Base-by-base conservation (phyloP, 1,140 invertebrate species). In the Drosophila willistoni region DNA sequence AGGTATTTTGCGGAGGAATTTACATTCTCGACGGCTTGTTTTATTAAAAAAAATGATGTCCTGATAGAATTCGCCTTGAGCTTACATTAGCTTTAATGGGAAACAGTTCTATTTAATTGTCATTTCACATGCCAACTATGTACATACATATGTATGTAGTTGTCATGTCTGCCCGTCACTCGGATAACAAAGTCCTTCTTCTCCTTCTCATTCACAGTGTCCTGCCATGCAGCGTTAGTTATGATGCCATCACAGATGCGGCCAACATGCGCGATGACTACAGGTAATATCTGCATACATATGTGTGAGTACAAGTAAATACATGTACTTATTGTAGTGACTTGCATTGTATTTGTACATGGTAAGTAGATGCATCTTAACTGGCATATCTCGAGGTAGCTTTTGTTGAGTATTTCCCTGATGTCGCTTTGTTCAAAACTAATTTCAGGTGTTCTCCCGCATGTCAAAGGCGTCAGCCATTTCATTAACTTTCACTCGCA, bases 181-280 rank as follows among this genome's bases (percentile, higher is more conserved):
- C n/a, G 6, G 29, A 57, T 34, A 17, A 17, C 2, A 19, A 57
- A 57, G 36, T 51, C 10, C 25, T 64, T 19, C 17, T 13, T 54
- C 17, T 39, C 25, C 12, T 59, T 62, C 34, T 60, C 17, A 51
- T 70, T 93, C 92, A 7, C 90, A 94, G 94, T 77, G 94, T 94
- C 6, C 68, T 94, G 29, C 94, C 94, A 12, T 94, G 94, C 77
- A 94, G 92, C 74, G 94, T 94, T 9, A 93, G 94, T 34, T 94
- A 94, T 77, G 93, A 94, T 65, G 90, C 92, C 65, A 73, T 92
- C 42, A 90, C 83, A 42, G 81, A 92, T 59, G 90, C 92, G 54
- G 79, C 90, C 69, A 79, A 91, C 64, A 75, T 90, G 59, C 91
- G 93, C 68, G 93, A 94, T 71, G 93, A 93, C 63, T 85, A 73